Base-by-base conservation (phyloP, 2,113 vertebrate species). In the Cyrtonyx montezumae region DNA sequence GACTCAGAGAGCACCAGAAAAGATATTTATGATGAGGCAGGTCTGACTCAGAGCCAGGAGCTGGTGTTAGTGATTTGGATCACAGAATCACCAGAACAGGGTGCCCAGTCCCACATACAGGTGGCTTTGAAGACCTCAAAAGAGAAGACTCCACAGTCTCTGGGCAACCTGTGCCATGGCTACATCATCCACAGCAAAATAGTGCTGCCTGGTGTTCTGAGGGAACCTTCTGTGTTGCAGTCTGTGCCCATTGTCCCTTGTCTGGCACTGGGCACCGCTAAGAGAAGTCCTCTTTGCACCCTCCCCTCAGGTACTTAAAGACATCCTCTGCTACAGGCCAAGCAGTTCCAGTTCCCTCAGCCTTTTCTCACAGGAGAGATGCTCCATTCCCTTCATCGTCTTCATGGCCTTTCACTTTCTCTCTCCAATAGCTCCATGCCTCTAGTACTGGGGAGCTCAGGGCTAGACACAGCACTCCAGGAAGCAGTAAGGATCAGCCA, bases 11-110 rank as follows among this genome's bases (percentile, higher is more conserved):
- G 25, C 53, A 65, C 43, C 36, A 51, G 36, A 23, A 51, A 48
- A 71, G 51, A 8, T 34, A 21, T 9, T 0, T 1, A 18, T 11
- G 43, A 71, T 0, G 2, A 78, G 32, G 21, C 15, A 49, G 36
- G 34, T 36, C 16, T 1, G 0, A 55, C 20, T 30, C 0, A 2
- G 20, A 45, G 26, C 32, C 0, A 0, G 32, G 22, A 78, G 40
- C 19, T 0, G 1, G 12, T 2, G 1, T 14, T 0, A 3, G 11
- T 1, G 16, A 65, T 15, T 3, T 42, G 14, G 28, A 10, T 40
- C 36, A 63, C 25, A 63, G 61, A 40, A 63, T 40, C 36, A 26
- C 25, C 36, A 62, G 36, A 62, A 34, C 36, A 62, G 23, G 59
- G 23, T 37, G 36, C 36, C 36, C 36, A 63, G 36, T 37, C 16